Evolutionary conservation across 2,113 vertebrate genomes (phyloP).

Genomic region (Micronycteris hirsuta): DNA sequence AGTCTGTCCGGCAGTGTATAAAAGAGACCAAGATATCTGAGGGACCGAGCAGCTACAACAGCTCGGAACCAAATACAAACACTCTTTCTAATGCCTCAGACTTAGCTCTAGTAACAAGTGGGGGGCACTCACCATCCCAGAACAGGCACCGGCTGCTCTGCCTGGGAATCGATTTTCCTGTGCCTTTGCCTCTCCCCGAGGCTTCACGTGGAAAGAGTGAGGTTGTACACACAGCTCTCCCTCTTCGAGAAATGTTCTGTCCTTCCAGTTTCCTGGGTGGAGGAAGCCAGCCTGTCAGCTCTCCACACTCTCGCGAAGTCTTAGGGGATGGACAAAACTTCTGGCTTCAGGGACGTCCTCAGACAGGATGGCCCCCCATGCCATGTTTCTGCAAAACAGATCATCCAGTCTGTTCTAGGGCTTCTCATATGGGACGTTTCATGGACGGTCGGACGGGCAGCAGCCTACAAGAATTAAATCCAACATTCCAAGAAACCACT

Average conservation of each 20-base stretch:
- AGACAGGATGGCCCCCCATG: too few relatives aligned
- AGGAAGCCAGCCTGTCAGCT: not conserved
- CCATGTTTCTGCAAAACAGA: not conserved
- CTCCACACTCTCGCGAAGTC: not conserved
- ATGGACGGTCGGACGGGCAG: not conserved
- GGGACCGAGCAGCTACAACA: too few relatives aligned
- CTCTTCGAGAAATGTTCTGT: not conserved
- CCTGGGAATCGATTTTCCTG: not conserved
- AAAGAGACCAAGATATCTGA: too few relatives aligned
- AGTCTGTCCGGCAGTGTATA: too few relatives aligned
- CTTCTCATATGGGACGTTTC: not conserved
- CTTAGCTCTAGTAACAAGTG: not conserved
- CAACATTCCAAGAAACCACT: not conserved
- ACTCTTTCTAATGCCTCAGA: too few relatives aligned
- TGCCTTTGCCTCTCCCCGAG: not conserved
- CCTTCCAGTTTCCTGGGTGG: not conserved
- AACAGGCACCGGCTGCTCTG: not conserved
- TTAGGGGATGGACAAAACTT: not conserved
- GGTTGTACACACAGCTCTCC: not conserved
- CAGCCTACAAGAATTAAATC: not conserved
- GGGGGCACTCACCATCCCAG: not conserved
- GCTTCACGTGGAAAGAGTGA: not conserved
- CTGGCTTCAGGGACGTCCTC: not conserved
- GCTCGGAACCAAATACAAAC: too few relatives aligned
- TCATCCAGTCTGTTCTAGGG: not conserved